Percentiles rank a stretch among this genome's conserved stretches.
These are phyloP conservation scores for Neoniphon sammara DNA, from an alignment of 2,797 vertebrate species.

Conservation along the genomic window DNA sequence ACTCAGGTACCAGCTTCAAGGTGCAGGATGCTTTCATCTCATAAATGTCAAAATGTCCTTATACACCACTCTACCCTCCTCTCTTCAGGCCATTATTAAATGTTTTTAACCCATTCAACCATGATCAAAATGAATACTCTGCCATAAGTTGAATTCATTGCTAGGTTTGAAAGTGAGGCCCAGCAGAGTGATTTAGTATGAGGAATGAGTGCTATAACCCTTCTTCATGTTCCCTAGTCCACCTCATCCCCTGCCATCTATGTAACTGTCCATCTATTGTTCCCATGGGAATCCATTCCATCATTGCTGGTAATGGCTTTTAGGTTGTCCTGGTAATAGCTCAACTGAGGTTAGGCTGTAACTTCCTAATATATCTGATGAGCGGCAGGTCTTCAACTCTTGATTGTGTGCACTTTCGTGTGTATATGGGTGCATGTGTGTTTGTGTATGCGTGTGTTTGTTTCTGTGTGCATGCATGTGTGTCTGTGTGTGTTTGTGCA, in stretches of 20 bases:
- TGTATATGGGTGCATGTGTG: background rate
- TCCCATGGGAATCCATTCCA: constrained; percentile 71
- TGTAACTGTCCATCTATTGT: constrained; percentile 73
- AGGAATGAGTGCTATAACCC: constrained; percentile 64
- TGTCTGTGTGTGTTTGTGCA: background rate
- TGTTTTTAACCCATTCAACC: constrained; percentile 48
- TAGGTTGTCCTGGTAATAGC: constrained; percentile 72
- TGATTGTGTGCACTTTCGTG: background rate
- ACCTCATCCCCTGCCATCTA: constrained; percentile 74
- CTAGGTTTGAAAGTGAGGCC: constrained; percentile 54
- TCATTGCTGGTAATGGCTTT: constrained; percentile 75
- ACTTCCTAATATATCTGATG: constrained; percentile 43
- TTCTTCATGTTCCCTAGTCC: constrained; percentile 67
- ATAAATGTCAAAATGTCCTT: constrained; percentile 18
- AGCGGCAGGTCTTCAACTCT: constrained; percentile 47
- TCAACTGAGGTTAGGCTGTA: constrained; percentile 54
- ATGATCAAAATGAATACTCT: constrained; percentile 63
- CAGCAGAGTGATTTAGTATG: constrained; percentile 63
- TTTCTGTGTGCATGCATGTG: background rate
- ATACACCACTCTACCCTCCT: constrained; percentile 14
- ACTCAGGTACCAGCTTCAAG: too few species aligned
- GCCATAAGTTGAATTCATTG: constrained; percentile 70
- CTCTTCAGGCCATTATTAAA: constrained; percentile 44
- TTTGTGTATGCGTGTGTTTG: background rate
- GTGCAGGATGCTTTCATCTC: constrained; percentile 9